phyloP scores from a whole-genome alignment of 2,888 invertebrate species.

The Temnothorax unifasciatus region DNA sequence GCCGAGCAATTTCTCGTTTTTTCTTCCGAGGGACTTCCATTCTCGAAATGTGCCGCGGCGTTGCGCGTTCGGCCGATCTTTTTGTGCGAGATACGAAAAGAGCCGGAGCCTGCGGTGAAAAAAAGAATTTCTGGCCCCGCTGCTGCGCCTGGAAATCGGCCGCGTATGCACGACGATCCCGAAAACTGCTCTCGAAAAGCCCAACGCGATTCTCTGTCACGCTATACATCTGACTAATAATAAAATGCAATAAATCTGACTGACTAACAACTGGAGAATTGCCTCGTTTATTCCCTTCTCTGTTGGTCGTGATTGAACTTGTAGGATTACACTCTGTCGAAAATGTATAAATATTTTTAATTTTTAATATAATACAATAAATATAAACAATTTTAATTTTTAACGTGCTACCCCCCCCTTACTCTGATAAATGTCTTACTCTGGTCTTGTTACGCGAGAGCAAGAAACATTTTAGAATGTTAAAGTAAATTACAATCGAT shows the following conservation, averaged over 20 bases:
- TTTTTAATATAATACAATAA: not conserved
- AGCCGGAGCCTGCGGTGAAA: constrained; percentile 31
- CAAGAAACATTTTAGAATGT: not conserved
- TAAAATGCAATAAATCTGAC: not conserved
- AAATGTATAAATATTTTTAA: not conserved
- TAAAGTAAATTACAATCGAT: not conserved
- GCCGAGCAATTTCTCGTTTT: constrained; percentile 58
- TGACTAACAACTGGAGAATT: not conserved
- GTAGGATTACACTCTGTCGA: not conserved
- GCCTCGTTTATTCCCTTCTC: not conserved
- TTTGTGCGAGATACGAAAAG: constrained; percentile 38
- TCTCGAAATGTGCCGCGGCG: constrained; percentile 50
- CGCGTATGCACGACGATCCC: constrained; percentile 12
- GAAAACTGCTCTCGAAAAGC: constrained; percentile 34
- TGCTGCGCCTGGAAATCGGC: constrained; percentile 10
- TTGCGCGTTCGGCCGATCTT: constrained; percentile 37
- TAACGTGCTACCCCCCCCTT: not conserved
- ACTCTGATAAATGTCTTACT: not conserved
- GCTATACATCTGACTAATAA: constrained; percentile 9
- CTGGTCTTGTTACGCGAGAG: not conserved
- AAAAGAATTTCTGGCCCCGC: constrained; percentile 32
- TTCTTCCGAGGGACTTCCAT: constrained; percentile 48
- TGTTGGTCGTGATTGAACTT: not conserved
- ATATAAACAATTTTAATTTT: not conserved
- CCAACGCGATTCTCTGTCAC: constrained; percentile 31